Evolutionary conservation across 64 coral and sea anemone species (phyloP).

Genomic region (Porites lutea): DNA sequence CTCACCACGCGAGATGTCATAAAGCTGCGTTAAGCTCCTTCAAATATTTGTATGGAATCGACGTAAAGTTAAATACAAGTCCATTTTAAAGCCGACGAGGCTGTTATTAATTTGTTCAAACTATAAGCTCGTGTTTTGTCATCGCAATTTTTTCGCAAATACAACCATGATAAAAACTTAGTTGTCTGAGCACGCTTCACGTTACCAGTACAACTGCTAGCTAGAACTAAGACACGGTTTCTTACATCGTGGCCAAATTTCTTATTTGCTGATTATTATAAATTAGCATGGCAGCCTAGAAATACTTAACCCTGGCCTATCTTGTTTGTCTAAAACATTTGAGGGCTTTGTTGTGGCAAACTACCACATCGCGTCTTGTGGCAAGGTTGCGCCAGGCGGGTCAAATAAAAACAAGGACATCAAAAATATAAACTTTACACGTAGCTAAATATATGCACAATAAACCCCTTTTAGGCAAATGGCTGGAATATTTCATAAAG

Average conservation of each 20-base stretch:
- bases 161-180: background rate
- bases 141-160: background rate
- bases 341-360: constrained; percentile 39
- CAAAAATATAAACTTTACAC: constrained; percentile 23
- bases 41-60: constrained; percentile 29
- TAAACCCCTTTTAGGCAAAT: background rate
- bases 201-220: no score
- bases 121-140: background rate
- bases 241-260: background rate
- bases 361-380: constrained; percentile 43
- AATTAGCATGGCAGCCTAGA: constrained; percentile 37
- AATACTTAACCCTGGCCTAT: constrained; percentile 25
- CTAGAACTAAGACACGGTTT: background rate
- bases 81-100: background rate
- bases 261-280: background rate
- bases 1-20: background rate
- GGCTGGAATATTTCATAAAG: background rate
- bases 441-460: background rate
- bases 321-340: constrained; percentile 52
- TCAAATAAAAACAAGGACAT: constrained; percentile 34
- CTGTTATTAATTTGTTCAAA: constrained; percentile 6
- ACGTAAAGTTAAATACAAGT: constrained; percentile 36
- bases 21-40: constrained; percentile 1
- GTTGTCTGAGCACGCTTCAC: no score
- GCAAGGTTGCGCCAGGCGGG: constrained; percentile 26